Conservation (phyloP, 2,113 vertebrate species). For the Rhabdomys dilectus region DNA sequence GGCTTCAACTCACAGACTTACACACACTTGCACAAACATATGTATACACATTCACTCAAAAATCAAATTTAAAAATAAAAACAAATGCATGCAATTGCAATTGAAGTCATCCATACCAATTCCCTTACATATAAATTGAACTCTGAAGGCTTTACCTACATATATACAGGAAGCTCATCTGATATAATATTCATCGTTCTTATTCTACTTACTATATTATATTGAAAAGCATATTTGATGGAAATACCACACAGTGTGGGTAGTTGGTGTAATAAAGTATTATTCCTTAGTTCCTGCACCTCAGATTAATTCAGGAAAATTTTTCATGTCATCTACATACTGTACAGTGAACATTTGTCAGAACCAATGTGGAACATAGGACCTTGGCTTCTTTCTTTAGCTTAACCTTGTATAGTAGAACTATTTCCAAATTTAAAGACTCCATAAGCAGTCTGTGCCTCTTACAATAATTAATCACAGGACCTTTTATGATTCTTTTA, state of each 20-base stretch:
- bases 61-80: neutral
- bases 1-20: neutral
- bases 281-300: neutral
- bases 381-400: neutral
- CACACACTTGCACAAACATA: neutral
- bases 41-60: neutral
- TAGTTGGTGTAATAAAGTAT: neutral
- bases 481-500: neutral
- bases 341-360: neutral
- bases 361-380: neutral
- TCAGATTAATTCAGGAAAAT: neutral
- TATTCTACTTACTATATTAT: neutral
- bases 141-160: neutral
- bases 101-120: neutral
- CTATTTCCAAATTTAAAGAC: neutral
- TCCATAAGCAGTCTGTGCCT: neutral
- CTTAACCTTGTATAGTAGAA: neutral
- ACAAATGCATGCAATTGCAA: neutral
- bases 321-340: neutral
- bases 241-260: neutral
- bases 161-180: neutral
- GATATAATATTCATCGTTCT: neutral
- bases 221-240: neutral
- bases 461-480: neutral
- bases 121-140: conserved; percentile 44